phyloP scores from a whole-genome alignment of 2,113 vertebrate genomes.

The Callopanchax toddi region DNA sequence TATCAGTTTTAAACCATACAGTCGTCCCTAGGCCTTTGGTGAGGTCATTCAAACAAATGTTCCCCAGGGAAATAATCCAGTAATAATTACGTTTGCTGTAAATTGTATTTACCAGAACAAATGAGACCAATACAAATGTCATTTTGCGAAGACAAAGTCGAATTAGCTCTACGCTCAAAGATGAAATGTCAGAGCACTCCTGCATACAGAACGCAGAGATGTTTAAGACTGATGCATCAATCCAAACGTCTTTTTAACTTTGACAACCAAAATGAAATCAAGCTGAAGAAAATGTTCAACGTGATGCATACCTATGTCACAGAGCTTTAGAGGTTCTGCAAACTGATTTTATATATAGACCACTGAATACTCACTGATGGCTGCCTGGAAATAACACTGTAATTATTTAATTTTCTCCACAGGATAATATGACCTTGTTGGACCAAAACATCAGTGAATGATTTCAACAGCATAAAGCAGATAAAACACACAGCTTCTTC shows the following conservation, averaged over 20 bases:
- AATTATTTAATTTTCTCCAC: background rate
- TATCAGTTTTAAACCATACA: background rate
- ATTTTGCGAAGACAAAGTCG: slow-evolving; percentile 15
- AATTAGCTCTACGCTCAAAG: background rate
- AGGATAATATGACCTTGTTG: slow-evolving; percentile 18
- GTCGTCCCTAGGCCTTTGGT: background rate
- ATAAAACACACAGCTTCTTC: background rate
- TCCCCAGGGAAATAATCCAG: background rate
- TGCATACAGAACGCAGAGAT: background rate
- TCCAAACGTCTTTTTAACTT: slow-evolving; percentile 10
- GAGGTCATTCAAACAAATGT: slow-evolving; percentile 1
- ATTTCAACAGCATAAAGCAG: too few species aligned
- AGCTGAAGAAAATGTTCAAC: slow-evolving; percentile 6
- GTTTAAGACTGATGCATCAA: slow-evolving; percentile 3
- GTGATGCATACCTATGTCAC: slow-evolving; percentile 21
- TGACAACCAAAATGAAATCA: slow-evolving; percentile 28
- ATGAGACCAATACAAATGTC: slow-evolving; percentile 2
- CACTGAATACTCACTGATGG: slow-evolving; percentile 3
- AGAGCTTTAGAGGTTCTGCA: slow-evolving; percentile 12
- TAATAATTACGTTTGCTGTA: background rate
- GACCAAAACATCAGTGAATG: background rate
- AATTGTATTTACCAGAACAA: slow-evolving; percentile 17
- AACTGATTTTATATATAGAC: slow-evolving; percentile 6
- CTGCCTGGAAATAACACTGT: background rate
- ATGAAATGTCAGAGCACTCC: slow-evolving; percentile 7